phyloP scores from a whole-genome alignment of 1,140 invertebrate species.

The Caerostris darwini region DNA sequence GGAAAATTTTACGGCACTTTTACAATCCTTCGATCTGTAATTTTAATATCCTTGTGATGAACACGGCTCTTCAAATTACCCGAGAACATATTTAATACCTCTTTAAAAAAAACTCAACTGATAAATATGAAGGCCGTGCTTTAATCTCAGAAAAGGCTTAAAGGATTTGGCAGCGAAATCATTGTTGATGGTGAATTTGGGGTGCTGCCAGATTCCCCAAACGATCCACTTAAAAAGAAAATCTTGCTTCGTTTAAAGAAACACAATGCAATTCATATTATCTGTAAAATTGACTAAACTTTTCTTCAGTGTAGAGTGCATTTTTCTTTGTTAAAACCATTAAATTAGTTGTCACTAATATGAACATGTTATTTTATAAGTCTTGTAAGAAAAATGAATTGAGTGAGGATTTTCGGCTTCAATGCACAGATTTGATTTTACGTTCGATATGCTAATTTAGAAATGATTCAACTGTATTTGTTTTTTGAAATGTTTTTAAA shows the following conservation, averaged over 20 bases:
- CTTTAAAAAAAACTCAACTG: slow-evolving; percentile 41
- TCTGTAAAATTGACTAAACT: too few relatives aligned
- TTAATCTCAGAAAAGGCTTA: slow-evolving; percentile 45
- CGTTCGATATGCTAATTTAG: too few relatives aligned
- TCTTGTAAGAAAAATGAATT: too few relatives aligned
- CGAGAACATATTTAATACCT: slow-evolving; percentile 22
- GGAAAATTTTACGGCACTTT: not conserved
- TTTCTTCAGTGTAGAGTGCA: too few relatives aligned
- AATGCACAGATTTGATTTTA: too few relatives aligned
- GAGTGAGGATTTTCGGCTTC: too few relatives aligned
- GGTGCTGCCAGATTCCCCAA: not conserved
- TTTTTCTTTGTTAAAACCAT: too few relatives aligned
- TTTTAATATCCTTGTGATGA: slow-evolving; percentile 38
- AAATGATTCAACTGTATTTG: too few relatives aligned
- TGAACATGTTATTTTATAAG: too few relatives aligned
- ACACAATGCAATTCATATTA: not conserved
- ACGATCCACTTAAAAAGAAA: slow-evolving; percentile 22
- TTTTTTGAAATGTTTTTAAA: too few relatives aligned
- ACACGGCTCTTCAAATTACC: slow-evolving; percentile 32
- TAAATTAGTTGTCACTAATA: too few relatives aligned
- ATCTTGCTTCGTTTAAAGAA: slow-evolving; percentile 13
- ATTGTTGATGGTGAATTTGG: slow-evolving; percentile 33
- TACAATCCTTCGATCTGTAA: slow-evolving; percentile 22
- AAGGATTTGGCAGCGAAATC: slow-evolving; percentile 27
- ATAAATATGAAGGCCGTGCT: not conserved